A percentile compares a stretch with the other conserved stretches of the same genome.
Evolutionary conservation across 2,113 vertebrate species (phyloP).

Genomic region (Ptilonorhynchus violaceus): DNA sequence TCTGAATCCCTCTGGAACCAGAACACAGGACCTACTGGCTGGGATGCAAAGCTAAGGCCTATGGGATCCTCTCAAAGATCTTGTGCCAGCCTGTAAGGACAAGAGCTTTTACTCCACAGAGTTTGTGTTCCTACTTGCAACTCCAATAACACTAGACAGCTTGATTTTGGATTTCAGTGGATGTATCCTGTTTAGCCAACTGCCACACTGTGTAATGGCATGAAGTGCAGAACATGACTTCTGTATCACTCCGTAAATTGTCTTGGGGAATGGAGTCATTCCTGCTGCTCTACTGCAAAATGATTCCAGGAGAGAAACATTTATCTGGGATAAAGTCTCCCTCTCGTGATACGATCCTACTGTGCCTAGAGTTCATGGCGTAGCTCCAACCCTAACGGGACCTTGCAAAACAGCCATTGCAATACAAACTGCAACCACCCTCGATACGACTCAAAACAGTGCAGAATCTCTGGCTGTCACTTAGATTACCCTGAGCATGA

Average conservation of each 20-base stretch:
- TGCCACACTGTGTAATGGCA: rapidly evolving
- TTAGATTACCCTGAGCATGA: neutral
- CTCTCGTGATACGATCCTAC: rapidly evolving
- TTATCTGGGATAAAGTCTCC: neutral
- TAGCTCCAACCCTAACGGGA: neutral
- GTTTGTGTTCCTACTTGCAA: neutral
- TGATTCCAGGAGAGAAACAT: neutral
- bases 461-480: neutral
- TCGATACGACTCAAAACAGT: rapidly evolving
- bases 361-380: rapidly evolving
- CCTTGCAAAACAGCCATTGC: neutral
- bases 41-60: neutral
- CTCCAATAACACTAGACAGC: neutral
- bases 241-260: neutral
- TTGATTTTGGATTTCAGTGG: neutral
- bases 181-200: neutral
- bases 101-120: neutral
- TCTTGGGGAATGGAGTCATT: neutral
- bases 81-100: neutral
- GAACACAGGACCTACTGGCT: rapidly evolving
- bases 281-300: neutral
- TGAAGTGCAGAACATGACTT: neutral
- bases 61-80: neutral
- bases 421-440: neutral
- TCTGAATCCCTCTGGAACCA: neutral